phyloP scores from a whole-genome alignment of 2,113 vertebrate species.

The Clarias batrachus region DNA sequence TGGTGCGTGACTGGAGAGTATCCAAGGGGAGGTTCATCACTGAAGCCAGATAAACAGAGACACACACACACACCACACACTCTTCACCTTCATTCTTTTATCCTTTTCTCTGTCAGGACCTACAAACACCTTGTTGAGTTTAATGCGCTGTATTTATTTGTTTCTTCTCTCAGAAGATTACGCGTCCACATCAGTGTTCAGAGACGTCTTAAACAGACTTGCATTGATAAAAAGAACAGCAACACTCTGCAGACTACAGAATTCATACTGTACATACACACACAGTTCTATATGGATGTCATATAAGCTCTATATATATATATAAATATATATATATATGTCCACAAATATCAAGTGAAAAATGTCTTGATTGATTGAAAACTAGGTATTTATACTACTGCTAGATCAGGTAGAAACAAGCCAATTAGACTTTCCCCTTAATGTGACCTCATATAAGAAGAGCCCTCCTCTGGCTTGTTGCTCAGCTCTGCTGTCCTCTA shows the following conservation, averaged over 20 bases:
- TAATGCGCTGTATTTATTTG: not conserved
- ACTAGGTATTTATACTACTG: not conserved
- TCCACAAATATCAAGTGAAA: not conserved
- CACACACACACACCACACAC: too few relatives aligned
- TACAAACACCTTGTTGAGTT: not conserved
- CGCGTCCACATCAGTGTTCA: not conserved
- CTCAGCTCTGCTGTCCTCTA: too few relatives aligned
- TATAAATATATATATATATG: too few relatives aligned
- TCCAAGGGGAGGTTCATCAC: not conserved
- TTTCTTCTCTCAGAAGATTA: not conserved
- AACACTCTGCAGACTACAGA: not conserved
- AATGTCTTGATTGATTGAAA: not conserved
- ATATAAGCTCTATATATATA: too few relatives aligned
- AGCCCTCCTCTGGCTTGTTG: too few relatives aligned
- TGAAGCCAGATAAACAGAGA: not conserved
- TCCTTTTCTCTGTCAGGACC: not conserved
- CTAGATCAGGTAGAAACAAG: not conserved
- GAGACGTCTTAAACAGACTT: not conserved
- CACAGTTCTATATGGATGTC: not conserved
- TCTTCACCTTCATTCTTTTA: not conserved
- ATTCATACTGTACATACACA: not conserved
- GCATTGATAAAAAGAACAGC: too few relatives aligned
- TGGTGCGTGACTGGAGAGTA: not conserved
- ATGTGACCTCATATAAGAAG: too few relatives aligned
- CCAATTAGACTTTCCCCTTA: too few relatives aligned